These are phyloP conservation scores for Sparidentex hasta DNA, from an alignment of 2,797 vertebrate genomes.

Conservation along the genomic window DNA sequence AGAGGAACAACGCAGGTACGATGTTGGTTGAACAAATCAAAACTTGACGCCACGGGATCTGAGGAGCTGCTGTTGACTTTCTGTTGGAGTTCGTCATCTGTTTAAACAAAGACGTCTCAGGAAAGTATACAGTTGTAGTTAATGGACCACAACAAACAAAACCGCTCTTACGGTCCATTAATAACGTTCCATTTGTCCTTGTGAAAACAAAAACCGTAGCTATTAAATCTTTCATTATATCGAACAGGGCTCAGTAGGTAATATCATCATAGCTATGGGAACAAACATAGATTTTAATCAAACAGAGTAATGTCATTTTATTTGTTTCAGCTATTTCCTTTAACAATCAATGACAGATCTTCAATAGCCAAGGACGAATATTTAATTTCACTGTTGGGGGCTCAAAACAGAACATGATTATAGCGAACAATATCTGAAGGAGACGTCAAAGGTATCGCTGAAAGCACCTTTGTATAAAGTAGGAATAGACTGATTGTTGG, in stretches of 20 bases:
- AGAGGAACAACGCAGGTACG: conserved; percentile 31
- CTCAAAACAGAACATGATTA: too few species aligned
- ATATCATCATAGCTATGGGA: neutral
- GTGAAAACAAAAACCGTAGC: neutral
- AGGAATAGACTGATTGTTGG: too few species aligned
- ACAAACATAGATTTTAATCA: conserved; percentile 11
- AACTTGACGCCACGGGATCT: conserved; percentile 7
- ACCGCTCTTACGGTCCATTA: neutral
- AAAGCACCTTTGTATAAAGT: too few species aligned
- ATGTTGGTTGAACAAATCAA: conserved; percentile 35
- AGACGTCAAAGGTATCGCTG: too few species aligned
- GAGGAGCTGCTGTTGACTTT: neutral
- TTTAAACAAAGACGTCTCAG: too few species aligned
- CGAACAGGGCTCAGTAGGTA: neutral
- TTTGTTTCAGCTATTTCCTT: neutral
- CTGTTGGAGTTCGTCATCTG: neutral
- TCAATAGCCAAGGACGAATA: neutral
- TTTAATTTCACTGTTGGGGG: too few species aligned
- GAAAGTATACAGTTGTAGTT: neutral
- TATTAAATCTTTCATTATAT: conserved; percentile 12
- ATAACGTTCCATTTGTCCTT: conserved; percentile 16
- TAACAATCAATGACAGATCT: conserved; percentile 12
- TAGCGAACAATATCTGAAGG: too few species aligned
- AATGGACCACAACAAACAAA: too few species aligned
- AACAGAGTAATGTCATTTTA: neutral